A percentile compares a stretch with the other conserved stretches of the same genome.
These are phyloP conservation scores for Clivina fossor DNA, from an alignment of 2,888 invertebrate species.

Conservation along the genomic window DNA sequence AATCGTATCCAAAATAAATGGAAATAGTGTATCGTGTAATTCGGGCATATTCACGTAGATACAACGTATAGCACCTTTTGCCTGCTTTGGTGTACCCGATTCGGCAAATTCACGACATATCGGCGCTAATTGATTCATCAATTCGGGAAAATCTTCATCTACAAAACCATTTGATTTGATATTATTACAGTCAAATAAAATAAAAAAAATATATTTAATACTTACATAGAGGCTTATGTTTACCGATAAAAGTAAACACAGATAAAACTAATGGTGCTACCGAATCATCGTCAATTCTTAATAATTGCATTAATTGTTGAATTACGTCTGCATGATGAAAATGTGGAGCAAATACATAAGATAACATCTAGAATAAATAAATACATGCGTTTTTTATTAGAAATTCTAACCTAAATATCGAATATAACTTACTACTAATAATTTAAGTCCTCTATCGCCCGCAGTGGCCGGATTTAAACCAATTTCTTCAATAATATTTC, in stretches of 20 bases:
- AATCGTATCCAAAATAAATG: constrained; percentile 78
- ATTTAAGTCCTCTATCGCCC: constrained; percentile 84
- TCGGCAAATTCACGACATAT: constrained; percentile 87
- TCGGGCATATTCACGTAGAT: constrained; percentile 80
- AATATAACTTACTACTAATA: constrained; percentile 67
- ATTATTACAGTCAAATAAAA: neutral
- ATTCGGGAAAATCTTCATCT: constrained; percentile 73
- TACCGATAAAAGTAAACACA: constrained; percentile 83
- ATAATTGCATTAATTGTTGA: constrained; percentile 71
- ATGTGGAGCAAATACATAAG: constrained; percentile 90
- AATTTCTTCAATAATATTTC: constrained; percentile 69
- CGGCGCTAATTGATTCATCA: constrained; percentile 79
- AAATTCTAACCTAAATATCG: neutral
- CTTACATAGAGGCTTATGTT: constrained; percentile 79
- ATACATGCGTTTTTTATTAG: neutral
- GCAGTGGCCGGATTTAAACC: constrained; percentile 81
- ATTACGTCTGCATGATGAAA: constrained; percentile 86
- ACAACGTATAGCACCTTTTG: constrained; percentile 94
- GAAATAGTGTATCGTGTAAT: constrained; percentile 75
- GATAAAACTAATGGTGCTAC: constrained; percentile 81
- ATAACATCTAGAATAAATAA: constrained; percentile 65
- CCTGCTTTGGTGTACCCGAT: constrained; percentile 90
- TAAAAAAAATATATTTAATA: no score
- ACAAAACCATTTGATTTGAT: constrained; percentile 38
- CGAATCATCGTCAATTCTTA: constrained; percentile 78